These are phyloP conservation scores for Phalacrocorax carbo DNA, from an alignment of 2,113 vertebrate genomes.

Conservation along the genomic window DNA sequence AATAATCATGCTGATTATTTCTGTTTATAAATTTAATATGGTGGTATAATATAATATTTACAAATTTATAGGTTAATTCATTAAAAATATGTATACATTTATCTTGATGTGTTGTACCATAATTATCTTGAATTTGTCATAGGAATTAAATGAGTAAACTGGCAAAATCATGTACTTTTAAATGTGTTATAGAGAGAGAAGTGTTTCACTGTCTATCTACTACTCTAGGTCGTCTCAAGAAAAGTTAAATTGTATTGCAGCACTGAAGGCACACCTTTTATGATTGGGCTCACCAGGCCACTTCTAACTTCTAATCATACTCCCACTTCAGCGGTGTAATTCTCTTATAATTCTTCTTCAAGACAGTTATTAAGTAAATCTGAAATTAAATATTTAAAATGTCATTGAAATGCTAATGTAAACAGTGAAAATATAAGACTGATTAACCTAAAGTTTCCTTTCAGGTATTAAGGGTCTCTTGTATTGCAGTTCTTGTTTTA, in stretches of 20 bases:
- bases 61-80: not conserved
- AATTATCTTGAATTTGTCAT: not conserved
- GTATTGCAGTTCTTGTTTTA: not conserved
- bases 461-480: not conserved
- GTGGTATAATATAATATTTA: not conserved
- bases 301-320: not conserved
- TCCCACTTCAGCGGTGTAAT: not conserved
- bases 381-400: not conserved
- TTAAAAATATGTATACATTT: not conserved
- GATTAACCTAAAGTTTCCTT: not conserved
- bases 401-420: not conserved
- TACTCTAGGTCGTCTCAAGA: rapidly evolving
- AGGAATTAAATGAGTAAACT: not conserved
- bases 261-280: not conserved
- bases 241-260: not conserved
- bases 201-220: not conserved
- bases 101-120: not conserved
- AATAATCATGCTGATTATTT: not conserved
- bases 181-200: not conserved
- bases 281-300: not conserved
- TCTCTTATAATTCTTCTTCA: not conserved
- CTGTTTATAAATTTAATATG: not conserved
- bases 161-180: not conserved
- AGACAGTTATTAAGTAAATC: not conserved
- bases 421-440: not conserved